Base-by-base conservation (phyloP, 2,113 vertebrate species). In the Coryphaenoides rupestris region DNA sequence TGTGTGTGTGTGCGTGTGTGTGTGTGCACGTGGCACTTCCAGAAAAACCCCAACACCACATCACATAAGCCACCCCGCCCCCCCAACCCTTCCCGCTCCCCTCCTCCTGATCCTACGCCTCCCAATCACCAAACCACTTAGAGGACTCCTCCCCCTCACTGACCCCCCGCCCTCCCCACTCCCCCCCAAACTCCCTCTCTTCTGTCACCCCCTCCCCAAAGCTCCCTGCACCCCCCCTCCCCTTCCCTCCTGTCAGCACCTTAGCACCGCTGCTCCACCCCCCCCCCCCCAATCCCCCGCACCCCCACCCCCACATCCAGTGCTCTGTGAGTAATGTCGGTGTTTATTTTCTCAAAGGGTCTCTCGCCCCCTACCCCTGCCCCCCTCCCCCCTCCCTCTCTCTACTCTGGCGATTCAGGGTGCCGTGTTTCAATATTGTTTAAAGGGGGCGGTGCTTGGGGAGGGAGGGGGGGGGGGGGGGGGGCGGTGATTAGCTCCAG, bases 311-410 rank as follows among this genome's bases (percentile, higher is more conserved):
- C 19, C 9, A 40, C n/a, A 26, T 46, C 12, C 19, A 1, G 16
- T 62, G 53, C 47, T 55, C 67, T 80, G 70, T 73, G 73, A 80
- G 65, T 80, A 76, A 78, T 58, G 77, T 64, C 76, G 74, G 54
- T 82, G 85, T 85, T 87, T 81, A 77, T 84, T 84, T 83, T 83
- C 66, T 67, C 23, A 72, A 69, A 72, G 69, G 73, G 46, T 61
- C 55, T 73, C 58, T n/a, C n/a, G n/a, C n/a, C n/a, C n/a, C n/a
- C n/a, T n/a, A n/a, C n/a, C n/a, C n/a, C n/a, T n/a, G n/a, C n/a
- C n/a, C n/a, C n/a, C n/a, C n/a, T n/a, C n/a, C n/a, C n/a, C n/a
- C n/a, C n/a, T n/a, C 66, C 65, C 55, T 21, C 19, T 78, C 69
- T 70, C 72, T 63, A 61, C 75, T 75, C 60, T 67, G 62, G 78